These are phyloP conservation scores for Caenorhabditis sinica DNA, from an alignment of 2,888 invertebrate genomes.

Conservation along the genomic window DNA sequence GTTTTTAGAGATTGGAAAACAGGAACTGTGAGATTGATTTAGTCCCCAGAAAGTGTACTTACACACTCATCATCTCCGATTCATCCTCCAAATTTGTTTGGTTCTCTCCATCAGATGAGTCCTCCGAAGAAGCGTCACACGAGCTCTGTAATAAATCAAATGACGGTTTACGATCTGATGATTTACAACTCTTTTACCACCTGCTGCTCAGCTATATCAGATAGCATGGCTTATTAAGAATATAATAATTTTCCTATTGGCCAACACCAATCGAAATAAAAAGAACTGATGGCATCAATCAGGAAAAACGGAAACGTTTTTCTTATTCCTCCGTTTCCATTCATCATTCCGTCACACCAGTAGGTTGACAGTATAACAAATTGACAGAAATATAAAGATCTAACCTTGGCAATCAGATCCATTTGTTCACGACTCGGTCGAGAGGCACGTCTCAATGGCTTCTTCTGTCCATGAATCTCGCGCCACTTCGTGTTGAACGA, in stretches of 20 bases:
- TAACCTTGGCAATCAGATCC: constrained; percentile 70
- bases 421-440: constrained; percentile 65
- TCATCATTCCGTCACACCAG: constrained; percentile 48
- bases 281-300: constrained; percentile 27
- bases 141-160: constrained; percentile 72
- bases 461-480: constrained; percentile 70
- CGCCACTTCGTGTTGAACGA: constrained; percentile 76
- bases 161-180: constrained; percentile 19
- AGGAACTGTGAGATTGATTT: no score
- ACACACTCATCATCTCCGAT: constrained; percentile 68
- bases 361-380: constrained; percentile 32
- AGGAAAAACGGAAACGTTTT: constrained; percentile 19
- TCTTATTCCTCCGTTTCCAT: constrained; percentile 29
- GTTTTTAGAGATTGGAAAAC: no score
- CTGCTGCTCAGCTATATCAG: constrained; percentile 45
- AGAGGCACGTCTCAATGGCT: constrained; percentile 42
- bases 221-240: constrained; percentile 6
- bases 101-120: constrained; percentile 74
- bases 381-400: constrained; percentile 25
- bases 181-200: constrained; percentile 48
- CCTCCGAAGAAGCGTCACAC: constrained; percentile 78
- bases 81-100: constrained; percentile 41
- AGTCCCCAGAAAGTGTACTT: background rate
- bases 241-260: background rate
- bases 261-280: background rate